phyloP scores from a whole-genome alignment of 2,113 vertebrate species.

The Halcyon malimbica region DNA sequence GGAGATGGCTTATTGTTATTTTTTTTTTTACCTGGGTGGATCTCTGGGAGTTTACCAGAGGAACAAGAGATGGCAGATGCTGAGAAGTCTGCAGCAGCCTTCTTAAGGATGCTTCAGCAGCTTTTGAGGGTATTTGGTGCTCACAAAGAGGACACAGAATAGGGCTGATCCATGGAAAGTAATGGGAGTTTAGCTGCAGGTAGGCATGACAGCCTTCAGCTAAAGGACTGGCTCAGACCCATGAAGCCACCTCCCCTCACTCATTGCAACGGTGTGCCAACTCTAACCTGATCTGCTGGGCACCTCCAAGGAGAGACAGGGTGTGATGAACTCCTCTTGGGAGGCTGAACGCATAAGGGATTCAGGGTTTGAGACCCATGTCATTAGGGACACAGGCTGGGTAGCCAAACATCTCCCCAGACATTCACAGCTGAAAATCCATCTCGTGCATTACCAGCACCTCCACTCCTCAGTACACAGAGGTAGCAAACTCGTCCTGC shows the following conservation, averaged over 20 bases:
- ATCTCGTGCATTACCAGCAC: background rate
- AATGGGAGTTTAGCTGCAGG: background rate
- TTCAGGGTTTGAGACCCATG: background rate
- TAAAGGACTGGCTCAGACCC: background rate
- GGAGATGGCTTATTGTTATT: background rate
- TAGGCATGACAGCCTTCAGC: background rate
- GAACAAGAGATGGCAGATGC: background rate
- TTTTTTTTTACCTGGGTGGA: background rate
- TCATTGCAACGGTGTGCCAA: background rate
- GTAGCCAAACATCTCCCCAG: background rate
- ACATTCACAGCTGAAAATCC: background rate
- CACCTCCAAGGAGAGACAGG: background rate
- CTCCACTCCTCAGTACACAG: rapidly evolving
- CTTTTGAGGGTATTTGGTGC: background rate
- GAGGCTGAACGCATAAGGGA: background rate
- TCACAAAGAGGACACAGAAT: background rate
- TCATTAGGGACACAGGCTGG: background rate
- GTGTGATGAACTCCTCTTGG: background rate
- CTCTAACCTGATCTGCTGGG: background rate
- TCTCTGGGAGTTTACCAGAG: too few relatives aligned
- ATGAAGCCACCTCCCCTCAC: background rate
- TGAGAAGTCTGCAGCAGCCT: background rate
- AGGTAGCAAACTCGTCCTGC: background rate
- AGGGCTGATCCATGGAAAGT: background rate
- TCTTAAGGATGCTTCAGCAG: background rate